Percentiles rank a stretch among this genome's conserved stretches.
These are phyloP conservation scores for Enoplosus armatus DNA, from an alignment of 2,797 vertebrate species.

Conservation along the genomic window DNA sequence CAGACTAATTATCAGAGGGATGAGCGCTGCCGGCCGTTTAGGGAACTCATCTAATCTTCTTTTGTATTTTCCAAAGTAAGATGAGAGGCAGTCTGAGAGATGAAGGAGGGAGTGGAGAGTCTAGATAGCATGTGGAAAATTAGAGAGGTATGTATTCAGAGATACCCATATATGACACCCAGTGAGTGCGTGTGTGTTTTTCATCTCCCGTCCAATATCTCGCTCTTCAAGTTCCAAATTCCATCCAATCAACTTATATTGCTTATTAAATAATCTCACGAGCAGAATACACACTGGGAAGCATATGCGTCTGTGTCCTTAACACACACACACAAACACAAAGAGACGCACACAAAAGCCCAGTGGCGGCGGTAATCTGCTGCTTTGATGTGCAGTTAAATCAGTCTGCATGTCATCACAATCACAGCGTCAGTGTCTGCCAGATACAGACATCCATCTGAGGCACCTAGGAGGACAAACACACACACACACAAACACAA, in stretches of 20 bases:
- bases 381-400: constrained; percentile 71
- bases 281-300: constrained; percentile 46
- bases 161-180: not conserved
- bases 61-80: constrained; percentile 34
- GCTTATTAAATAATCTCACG: constrained; percentile 59
- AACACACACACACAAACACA: constrained; percentile 27
- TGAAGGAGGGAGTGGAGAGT: constrained; percentile 2
- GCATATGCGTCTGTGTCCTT: constrained; percentile 34
- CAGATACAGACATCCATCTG: constrained; percentile 61
- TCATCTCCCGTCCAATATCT: constrained; percentile 14
- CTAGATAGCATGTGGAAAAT: constrained; percentile 16
- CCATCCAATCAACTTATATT: constrained; percentile 33
- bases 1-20: constrained; percentile 61
- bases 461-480: constrained; percentile 46
- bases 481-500: constrained; percentile 37
- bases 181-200: constrained; percentile 4
- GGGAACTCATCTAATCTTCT: constrained; percentile 49
- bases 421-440: constrained; percentile 41
- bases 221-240: constrained; percentile 33
- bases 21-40: constrained; percentile 47
- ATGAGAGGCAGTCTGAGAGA: constrained; percentile 9
- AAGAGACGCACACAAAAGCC: constrained; percentile 17
- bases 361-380: constrained; percentile 36
- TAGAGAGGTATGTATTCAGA: constrained; percentile 8
- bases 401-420: constrained; percentile 67